Conservation (phyloP, 2,113 vertebrate genomes). For the Puma concolor region DNA sequence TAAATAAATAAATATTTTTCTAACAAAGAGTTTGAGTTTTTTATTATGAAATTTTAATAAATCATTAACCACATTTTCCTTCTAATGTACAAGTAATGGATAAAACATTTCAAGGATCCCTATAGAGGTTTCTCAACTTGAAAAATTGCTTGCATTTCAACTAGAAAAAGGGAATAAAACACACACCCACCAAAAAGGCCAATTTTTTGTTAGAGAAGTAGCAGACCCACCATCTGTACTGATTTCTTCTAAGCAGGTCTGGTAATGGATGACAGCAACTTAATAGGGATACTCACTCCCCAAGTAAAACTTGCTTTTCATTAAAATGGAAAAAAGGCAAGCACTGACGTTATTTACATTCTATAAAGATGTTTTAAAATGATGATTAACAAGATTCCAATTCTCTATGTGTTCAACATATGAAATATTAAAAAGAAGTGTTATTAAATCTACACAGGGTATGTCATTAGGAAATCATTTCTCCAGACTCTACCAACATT, state of each 20-base stretch:
- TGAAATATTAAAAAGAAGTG: conserved; percentile 74
- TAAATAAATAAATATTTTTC: conserved; percentile 38
- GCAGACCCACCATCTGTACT: conserved; percentile 87
- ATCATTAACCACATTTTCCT: conserved; percentile 73
- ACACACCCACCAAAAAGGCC: conserved; percentile 53
- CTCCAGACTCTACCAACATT: not conserved
- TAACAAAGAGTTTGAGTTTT: conserved; percentile 68
- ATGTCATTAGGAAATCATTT: not conserved
- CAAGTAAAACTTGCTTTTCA: conserved; percentile 81
- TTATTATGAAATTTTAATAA: conserved; percentile 80
- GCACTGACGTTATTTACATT: conserved; percentile 73
- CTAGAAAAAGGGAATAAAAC: conserved; percentile 45
- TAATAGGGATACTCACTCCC: conserved; percentile 77
- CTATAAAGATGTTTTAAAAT: conserved; percentile 78
- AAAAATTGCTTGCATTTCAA: conserved; percentile 77
- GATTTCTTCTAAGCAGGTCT: conserved; percentile 78
- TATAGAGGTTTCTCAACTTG: conserved; percentile 73
- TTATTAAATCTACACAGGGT: conserved; percentile 17
- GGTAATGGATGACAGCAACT: conserved; percentile 81
- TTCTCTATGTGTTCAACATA: conserved; percentile 71
- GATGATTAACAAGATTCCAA: conserved; percentile 74
- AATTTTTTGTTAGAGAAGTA: conserved; percentile 85
- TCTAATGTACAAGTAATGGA: conserved; percentile 67
- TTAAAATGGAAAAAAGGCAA: conserved; percentile 62
- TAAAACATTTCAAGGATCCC: conserved; percentile 74